Conservation (phyloP, 2,797 vertebrate species). For the Merluccius polli region DNA sequence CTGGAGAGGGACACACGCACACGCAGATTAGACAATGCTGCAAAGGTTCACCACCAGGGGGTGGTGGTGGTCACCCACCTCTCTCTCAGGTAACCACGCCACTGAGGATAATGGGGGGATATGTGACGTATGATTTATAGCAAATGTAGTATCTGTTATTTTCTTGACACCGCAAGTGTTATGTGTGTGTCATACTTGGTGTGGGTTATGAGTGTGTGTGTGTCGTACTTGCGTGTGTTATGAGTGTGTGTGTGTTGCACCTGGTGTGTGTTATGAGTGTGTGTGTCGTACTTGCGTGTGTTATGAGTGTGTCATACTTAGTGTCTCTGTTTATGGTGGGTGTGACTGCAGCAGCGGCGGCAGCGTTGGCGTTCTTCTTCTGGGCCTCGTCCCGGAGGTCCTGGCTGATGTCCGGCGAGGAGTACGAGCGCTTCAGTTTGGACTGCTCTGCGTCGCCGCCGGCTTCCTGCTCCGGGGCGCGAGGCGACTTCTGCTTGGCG, state of each 20-base stretch:
- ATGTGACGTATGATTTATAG: no score
- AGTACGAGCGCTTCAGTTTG: slow-evolving; percentile 96
- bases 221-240: no score
- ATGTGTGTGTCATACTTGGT: not conserved
- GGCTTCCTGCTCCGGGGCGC: slow-evolving; percentile 58
- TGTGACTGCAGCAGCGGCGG: slow-evolving; percentile 65
- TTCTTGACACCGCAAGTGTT: no score
- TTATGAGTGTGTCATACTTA: slow-evolving; percentile 92
- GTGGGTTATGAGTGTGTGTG: no score
- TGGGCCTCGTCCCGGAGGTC: slow-evolving; percentile 85
- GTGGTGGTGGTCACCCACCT: no score
- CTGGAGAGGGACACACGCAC: slow-evolving; percentile 33
- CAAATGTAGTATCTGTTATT: no score
- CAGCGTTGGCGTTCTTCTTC: slow-evolving; percentile 62
- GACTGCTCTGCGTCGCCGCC: slow-evolving; percentile 80
- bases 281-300: not conserved
- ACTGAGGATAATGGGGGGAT: no score
- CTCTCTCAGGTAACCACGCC: no score
- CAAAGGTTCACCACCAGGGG: not conserved
- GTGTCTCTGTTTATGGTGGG: slow-evolving; percentile 91
- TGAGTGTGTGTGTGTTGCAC: not conserved
- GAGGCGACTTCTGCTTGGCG: slow-evolving; percentile 78
- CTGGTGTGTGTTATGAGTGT: not conserved
- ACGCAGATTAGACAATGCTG: not conserved
- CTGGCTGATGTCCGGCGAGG: slow-evolving; percentile 95